Evolutionary conservation across 2,888 invertebrate species (phyloP), one percentile per base, ranked within the genome.

Genomic region (Iphiclides podalirius): DNA sequence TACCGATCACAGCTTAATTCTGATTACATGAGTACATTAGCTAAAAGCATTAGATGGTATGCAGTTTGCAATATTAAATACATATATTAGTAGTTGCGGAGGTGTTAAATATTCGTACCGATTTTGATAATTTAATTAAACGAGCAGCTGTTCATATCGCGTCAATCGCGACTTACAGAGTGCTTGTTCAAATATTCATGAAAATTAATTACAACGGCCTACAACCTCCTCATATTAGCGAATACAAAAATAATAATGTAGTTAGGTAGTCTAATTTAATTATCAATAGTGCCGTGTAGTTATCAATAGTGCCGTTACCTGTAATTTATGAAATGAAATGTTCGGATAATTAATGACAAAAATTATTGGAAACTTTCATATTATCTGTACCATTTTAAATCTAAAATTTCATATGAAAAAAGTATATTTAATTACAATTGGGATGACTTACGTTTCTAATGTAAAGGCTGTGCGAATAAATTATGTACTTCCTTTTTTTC

Each of bases 171-270:
- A 39, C 39, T 16, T 13, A 15, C 13, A 16, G 4, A 17, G 7
- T n/a, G 31, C 33, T 1, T 31, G 28, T 13, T 43, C 14, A 42
- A 48, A 48, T 41, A 41, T 48, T 48, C 42, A 48, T 48, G 15
- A 35, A 40, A 40, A 47, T 34, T 47, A 26, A 47, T 47, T 40
- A 47, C 11, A 34, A 8, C 26, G 26, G 12, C 12, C 33, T 33
- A 12, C 12, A 33, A 47, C 34, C 47, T 2, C 23, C 12, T 35
- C 9, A 35, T 40, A 40, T 40, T 20, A 26, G 9, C 8, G 26
- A 16, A 23, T 26, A 15, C 47, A 26, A 35, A 46, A 40, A 40
- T 47, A 35, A 40, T 40, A 23, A 39, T 14, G 17, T 20, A 15
- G 28, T 37, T 17, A 46, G 39, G 23, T 14, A 20, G 23, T 38